Evolutionary conservation across 30 jellyfish, hydroid and myxozoan species (phyloP), one percentile per base, ranked within the genome.

Genomic region (Chrysaora quinquecirrha): DNA sequence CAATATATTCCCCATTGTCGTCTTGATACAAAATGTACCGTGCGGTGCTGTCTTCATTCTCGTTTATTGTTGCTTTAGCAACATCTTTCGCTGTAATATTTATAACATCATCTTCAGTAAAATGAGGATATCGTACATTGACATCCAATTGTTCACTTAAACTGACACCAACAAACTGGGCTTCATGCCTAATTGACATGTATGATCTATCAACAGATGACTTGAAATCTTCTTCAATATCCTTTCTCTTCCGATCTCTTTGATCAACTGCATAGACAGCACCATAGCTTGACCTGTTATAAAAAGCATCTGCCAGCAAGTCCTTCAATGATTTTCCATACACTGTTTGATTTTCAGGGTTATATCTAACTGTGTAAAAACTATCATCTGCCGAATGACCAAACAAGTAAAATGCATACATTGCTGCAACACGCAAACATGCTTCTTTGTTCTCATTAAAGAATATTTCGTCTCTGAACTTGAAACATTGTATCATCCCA

Each of bases 381-480:
- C 72, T 18, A 20, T 73, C 89, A 58, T 78, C 81, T 3, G 33
- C 83, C 34, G 35, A n/a, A 30, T 77, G 85, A 27, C 96, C 91
- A 9, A 87, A 43, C 34, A 76, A 48, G 58, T 22, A 87, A 9
- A 87, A 49, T 18, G 96, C 80, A 87, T 87, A 78, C 91, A 87
- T 76, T 58, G 96, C 96, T 50, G 87, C 82, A 28, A 85, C 96
- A 1, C 85, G 63, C 32, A 73, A 11, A 21, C 96, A 85, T 20
- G 72, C 78, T 60, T 85, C 96, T 73, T 72, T 56, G 22, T 85
- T 74, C 18, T 65, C 78, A n/a, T 24, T 29, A 30, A 75, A 83
- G 85, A 85, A 85, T 9, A 21, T 24, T 49, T 72, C 49, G 48
- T 65, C 80, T n/a, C 43, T 6, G 43, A 75, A 85, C 25, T 18